Conservation (phyloP, 2,888 invertebrate genomes). For the Drosophila limbata region DNA sequence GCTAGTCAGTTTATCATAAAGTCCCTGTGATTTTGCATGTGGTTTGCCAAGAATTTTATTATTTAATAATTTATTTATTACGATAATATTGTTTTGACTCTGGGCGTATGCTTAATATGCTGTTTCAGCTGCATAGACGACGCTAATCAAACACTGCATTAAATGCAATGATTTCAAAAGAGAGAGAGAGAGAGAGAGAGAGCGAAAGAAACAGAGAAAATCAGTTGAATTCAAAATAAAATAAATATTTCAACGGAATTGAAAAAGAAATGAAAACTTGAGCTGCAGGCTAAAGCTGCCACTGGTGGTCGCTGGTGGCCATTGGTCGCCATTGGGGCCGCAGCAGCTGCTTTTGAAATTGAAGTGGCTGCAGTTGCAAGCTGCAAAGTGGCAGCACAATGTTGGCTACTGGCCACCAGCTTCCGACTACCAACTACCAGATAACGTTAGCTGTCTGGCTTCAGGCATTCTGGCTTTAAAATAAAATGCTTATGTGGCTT, state of each 20-base stretch:
- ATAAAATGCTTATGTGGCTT: slow-evolving; percentile 62
- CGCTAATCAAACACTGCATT: slow-evolving; percentile 70
- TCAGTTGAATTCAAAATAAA: slow-evolving; percentile 58
- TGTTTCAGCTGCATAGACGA: slow-evolving; percentile 15
- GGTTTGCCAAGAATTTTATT: slow-evolving; percentile 53
- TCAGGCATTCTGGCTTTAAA: slow-evolving; percentile 66
- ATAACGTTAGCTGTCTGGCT: slow-evolving; percentile 30
- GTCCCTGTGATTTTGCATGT: slow-evolving; percentile 45
- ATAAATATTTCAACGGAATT: slow-evolving; percentile 48
- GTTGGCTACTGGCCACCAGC: slow-evolving; percentile 9
- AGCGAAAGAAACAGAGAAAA: slow-evolving; percentile 21
- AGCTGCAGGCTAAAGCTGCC: slow-evolving; percentile 31
- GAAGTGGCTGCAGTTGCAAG: slow-evolving; percentile 63
- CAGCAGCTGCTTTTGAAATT: slow-evolving; percentile 74
- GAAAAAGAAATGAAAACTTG: slow-evolving; percentile 60
- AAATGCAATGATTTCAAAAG: slow-evolving; percentile 26
- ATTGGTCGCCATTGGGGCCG: slow-evolving; percentile 32
- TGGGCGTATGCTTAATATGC: slow-evolving; percentile 56
- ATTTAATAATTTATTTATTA: slow-evolving; percentile 62
- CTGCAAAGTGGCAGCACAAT: slow-evolving; percentile 17
- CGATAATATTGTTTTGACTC: slow-evolving; percentile 27
- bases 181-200: background rate
- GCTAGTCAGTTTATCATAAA: slow-evolving; percentile 73
- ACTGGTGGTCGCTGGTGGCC: slow-evolving; percentile 19
- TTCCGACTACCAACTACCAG: slow-evolving; percentile 3